phyloP scores from a whole-genome alignment of 2,797 vertebrate species.

The Sylvia borin region DNA sequence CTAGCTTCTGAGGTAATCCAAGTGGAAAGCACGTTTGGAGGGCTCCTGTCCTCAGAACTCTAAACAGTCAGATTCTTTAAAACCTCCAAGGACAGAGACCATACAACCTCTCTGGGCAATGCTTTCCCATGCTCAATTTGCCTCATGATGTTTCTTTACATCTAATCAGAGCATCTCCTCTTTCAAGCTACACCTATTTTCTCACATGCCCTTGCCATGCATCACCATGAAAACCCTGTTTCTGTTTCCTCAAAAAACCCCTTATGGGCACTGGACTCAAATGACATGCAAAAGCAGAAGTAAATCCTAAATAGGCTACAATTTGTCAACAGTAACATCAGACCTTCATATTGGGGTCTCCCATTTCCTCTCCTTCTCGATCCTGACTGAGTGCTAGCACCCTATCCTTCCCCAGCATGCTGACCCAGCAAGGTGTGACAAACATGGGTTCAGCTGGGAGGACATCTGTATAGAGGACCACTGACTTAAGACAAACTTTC shows the following conservation, averaged over 20 bases:
- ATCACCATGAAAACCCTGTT: not conserved
- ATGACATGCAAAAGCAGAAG: not conserved
- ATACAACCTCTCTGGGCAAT: not conserved
- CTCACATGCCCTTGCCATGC: not conserved
- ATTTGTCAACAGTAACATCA: not conserved
- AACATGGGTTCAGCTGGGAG: not conserved
- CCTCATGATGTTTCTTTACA: not conserved
- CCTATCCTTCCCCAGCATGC: not conserved
- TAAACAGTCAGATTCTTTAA: not conserved
- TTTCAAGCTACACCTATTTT: not conserved
- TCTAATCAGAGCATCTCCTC: not conserved
- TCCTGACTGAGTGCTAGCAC: not conserved
- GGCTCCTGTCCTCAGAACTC: not conserved
- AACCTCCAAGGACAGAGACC: not conserved
- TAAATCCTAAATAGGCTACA: not conserved
- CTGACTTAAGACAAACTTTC: not conserved
- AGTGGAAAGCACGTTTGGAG: not conserved
- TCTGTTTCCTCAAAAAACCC: not conserved
- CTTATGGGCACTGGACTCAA: not conserved
- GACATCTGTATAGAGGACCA: not conserved
- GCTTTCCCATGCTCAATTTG: not conserved
- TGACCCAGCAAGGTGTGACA: not conserved
- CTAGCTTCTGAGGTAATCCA: not conserved
- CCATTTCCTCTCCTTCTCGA: not conserved
- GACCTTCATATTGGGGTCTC: accelerated